Base-by-base conservation (phyloP, 2,113 vertebrate genomes). In the Silurus glanis region DNA sequence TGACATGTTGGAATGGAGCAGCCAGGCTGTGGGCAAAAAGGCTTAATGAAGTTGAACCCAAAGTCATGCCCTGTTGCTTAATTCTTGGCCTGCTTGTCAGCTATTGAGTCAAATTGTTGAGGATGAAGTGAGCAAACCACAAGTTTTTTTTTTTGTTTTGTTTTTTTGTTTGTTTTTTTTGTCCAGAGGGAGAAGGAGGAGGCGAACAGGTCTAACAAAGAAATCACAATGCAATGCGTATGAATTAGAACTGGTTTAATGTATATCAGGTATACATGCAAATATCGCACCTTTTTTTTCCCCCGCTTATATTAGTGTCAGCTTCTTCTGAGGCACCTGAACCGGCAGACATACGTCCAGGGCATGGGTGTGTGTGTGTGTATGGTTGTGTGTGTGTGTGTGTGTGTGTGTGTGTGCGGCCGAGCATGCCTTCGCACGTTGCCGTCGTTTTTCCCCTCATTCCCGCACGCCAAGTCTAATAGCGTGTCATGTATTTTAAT, bases 401-500 rank as follows among this genome's bases (percentile, higher is more conserved):
- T 37, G 37, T 37, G 37, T 2, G 37, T n/a, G 45, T 12, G 45
- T 2, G 28, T 69, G 62, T 58, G 85, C 66, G 55, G 25, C 82
- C 71, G 47, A 80, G 85, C 67, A 10, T 37, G 45, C 74, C 67
- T 37, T 67, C 28, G 25, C 56, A 61, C 59, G 6, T 59, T 74
- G 21, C 58, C 66, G 47, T 80, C 14, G 59, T 64, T 53, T 80
- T n/a, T n/a, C 21, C 47, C 17, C 56, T 9, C 21, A 13, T 92
- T 91, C 90, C 89, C 88, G 87, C 67, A 88, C 89, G 91, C 90
- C 92, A 90, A 37, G 91, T 93, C 90, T 95, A 94, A 95, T 94
- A 91, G 92, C 91, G 91, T 95, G 93, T 93, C 94, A 83, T 92
- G 93, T 91, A 37, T 94, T 95, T 95, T 95, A 96, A 93, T 91